These are phyloP conservation scores for Cephus nigrinus DNA, from an alignment of 2,888 invertebrate species.

Conservation along the genomic window DNA sequence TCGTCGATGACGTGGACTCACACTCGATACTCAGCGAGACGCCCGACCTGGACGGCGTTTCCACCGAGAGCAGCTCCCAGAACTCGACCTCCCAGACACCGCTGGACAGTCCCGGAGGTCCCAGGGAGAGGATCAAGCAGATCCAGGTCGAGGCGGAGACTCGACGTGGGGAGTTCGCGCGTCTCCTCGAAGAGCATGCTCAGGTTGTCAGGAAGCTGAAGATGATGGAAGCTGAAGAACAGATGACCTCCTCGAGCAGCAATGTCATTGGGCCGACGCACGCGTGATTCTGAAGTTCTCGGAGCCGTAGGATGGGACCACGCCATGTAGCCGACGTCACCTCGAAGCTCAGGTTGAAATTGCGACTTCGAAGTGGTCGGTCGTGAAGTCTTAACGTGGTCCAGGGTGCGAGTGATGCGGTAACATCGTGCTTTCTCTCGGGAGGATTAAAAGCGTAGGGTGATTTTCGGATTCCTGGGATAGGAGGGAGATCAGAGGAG, in stretches of 20 bases:
- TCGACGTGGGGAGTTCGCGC: slow-evolving; percentile 63
- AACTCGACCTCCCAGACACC: slow-evolving; percentile 50
- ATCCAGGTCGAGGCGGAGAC: slow-evolving; percentile 65
- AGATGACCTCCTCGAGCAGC: slow-evolving; percentile 39
- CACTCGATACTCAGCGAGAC: slow-evolving; percentile 47
- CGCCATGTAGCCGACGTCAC: slow-evolving; percentile 9
- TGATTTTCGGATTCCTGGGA: not conserved
- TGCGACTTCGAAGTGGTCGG: slow-evolving; percentile 3
- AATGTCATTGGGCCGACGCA: slow-evolving; percentile 47
- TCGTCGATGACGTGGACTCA: slow-evolving; percentile 57
- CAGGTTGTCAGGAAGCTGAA: slow-evolving; percentile 64
- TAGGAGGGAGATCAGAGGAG: not conserved
- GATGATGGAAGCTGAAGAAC: slow-evolving; percentile 62
- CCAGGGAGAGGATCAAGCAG: slow-evolving; percentile 54
- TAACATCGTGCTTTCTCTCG: not conserved
- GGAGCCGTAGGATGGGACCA: slow-evolving; percentile 10
- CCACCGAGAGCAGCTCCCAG: slow-evolving; percentile 46
- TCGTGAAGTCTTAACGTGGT: not conserved
- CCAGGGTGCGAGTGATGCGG: not conserved
- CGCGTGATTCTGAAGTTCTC: slow-evolving; percentile 44
- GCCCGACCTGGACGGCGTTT: slow-evolving; percentile 44
- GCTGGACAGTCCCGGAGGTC: slow-evolving; percentile 51
- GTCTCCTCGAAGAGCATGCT: slow-evolving; percentile 64
- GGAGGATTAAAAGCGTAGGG: not conserved
- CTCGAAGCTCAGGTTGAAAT: slow-evolving; percentile 9